A percentile compares a stretch with the other conserved stretches of the same genome.
These are phyloP conservation scores for Apamea epomidion DNA, from an alignment of 2,888 invertebrate genomes.

Conservation along the genomic window DNA sequence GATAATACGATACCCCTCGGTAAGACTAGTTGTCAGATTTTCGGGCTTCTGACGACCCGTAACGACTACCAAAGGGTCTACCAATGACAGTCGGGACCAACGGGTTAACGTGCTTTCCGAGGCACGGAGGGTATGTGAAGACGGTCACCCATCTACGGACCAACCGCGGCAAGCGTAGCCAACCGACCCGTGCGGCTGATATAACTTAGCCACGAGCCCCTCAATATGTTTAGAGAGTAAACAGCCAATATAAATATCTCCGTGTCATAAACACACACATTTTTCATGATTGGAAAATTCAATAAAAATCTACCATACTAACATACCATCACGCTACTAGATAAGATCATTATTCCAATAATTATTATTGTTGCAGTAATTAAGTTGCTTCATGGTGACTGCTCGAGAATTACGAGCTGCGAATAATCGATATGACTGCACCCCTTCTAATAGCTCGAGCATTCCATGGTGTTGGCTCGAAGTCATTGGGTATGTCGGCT, in stretches of 20 bases:
- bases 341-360: slow-evolving; percentile 29
- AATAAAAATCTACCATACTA: slow-evolving; percentile 2
- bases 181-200: neutral
- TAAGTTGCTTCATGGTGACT: slow-evolving; percentile 38
- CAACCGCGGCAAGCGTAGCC: neutral
- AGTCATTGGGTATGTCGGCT: slow-evolving; percentile 24
- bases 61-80: no score
- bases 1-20: no score
- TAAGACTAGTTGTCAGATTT: no score
- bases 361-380: slow-evolving; percentile 31
- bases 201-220: neutral
- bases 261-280: neutral
- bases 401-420: slow-evolving; percentile 40
- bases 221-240: neutral
- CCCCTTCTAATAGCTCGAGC: slow-evolving; percentile 11
- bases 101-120: no score
- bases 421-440: slow-evolving; percentile 36
- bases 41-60: no score
- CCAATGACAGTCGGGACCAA: no score
- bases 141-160: neutral
- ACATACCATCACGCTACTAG: slow-evolving; percentile 11
- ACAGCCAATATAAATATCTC: neutral
- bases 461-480: slow-evolving; percentile 16
- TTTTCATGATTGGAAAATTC: neutral
- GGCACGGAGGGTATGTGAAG: neutral